A percentile compares a stretch with the other conserved stretches of the same genome.
phyloP scores from a whole-genome alignment of 2,797 vertebrate species.

The Xerus rutilus region DNA sequence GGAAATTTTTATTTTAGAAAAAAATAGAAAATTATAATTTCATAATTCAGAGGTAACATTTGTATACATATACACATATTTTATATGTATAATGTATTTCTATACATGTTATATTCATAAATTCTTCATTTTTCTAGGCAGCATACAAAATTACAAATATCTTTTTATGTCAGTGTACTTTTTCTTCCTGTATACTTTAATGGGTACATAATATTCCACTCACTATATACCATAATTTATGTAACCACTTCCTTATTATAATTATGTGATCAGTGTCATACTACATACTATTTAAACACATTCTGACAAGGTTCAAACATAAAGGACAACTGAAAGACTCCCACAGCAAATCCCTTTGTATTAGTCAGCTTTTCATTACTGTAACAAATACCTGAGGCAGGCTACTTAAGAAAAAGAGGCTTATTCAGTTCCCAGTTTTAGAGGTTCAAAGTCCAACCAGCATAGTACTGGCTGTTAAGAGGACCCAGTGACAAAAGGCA shows the following conservation, averaged over 20 bases:
- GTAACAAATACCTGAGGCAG: neutral
- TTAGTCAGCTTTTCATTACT: neutral
- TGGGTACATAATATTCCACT: neutral
- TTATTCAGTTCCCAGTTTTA: neutral
- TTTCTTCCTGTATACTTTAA: neutral
- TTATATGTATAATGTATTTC: neutral
- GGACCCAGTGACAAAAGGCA: neutral
- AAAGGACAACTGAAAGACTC: neutral
- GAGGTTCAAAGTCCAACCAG: neutral
- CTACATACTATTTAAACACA: neutral
- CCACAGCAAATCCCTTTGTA: neutral
- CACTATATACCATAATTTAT: neutral
- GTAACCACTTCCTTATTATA: neutral
- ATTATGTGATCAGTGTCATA: neutral
- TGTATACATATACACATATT: neutral
- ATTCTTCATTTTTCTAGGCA: neutral
- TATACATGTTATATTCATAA: neutral
- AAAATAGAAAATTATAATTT: constrained; percentile 58
- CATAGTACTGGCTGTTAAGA: neutral
- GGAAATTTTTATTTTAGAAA: constrained; percentile 29
- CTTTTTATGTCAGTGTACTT: neutral
- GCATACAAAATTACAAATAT: neutral
- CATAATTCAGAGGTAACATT: constrained; percentile 10
- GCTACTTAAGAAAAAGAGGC: neutral
- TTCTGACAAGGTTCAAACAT: constrained; percentile 28